A percentile compares a stretch with the other conserved stretches of the same genome.
These are phyloP conservation scores for Chloropsis cyanopogon DNA, from an alignment of 2,113 vertebrate genomes.

Conservation along the genomic window DNA sequence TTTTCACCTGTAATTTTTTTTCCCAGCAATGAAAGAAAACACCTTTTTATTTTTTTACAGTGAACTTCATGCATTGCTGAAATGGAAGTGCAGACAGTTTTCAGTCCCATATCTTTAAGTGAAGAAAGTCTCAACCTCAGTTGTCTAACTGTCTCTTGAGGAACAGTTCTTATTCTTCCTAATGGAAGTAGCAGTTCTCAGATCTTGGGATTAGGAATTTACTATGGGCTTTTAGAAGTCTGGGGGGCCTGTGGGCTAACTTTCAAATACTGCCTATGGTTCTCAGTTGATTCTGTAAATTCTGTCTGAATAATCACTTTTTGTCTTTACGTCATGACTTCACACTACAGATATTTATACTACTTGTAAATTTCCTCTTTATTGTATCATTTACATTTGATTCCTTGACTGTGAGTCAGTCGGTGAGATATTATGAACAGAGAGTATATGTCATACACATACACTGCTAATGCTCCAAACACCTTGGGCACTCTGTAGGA, in stretches of 20 bases:
- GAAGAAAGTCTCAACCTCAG: background rate
- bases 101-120: background rate
- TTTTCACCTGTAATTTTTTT: background rate
- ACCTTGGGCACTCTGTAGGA: conserved; percentile 7
- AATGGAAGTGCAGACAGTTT: background rate
- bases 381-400: background rate
- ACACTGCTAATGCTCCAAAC: background rate
- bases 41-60: fast-evolving
- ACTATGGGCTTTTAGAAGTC: background rate
- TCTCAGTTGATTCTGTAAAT: background rate
- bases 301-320: background rate
- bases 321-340: background rate
- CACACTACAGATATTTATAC: background rate
- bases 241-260: background rate
- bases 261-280: background rate
- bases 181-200: background rate
- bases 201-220: background rate
- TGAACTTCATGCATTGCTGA: background rate
- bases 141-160: background rate
- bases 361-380: background rate
- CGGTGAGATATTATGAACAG: background rate
- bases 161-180: background rate
- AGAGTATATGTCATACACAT: background rate
- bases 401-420: background rate
- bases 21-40: background rate